A percentile compares a stretch with the other conserved stretches of the same genome.
These are phyloP conservation scores for Boloria euphrosyne DNA, from an alignment of 2,888 invertebrate genomes.

Conservation along the genomic window DNA sequence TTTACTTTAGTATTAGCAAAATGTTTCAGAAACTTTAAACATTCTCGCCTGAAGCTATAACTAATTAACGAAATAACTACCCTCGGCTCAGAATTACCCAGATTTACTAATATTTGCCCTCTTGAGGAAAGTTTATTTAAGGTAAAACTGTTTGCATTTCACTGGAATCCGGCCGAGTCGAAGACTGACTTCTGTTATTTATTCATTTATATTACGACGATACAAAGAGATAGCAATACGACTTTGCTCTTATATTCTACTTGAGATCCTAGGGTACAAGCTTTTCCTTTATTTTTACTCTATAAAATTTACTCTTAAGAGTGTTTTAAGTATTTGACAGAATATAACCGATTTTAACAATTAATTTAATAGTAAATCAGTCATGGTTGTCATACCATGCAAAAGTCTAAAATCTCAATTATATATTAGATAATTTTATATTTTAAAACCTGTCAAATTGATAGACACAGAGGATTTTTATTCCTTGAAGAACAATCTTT, in stretches of 20 bases:
- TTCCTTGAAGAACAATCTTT: constrained; percentile 23
- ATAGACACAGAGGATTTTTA: constrained; percentile 7
- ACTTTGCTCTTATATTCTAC: constrained; percentile 16
- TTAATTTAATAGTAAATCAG: neutral
- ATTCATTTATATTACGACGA: constrained; percentile 23
- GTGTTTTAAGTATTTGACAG: no score
- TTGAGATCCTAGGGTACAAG: neutral
- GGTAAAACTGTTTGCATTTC: constrained; percentile 35
- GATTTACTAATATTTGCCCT: constrained; percentile 37
- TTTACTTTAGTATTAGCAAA: constrained; percentile 21
- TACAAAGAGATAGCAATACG: constrained; percentile 20
- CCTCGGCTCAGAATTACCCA: constrained; percentile 27
- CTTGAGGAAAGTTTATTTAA: constrained; percentile 35
- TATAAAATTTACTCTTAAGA: neutral
- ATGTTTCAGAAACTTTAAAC: constrained; percentile 29
- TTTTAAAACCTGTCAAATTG: neutral
- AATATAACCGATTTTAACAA: no score
- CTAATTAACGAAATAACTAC: constrained; percentile 37
- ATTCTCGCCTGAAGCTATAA: constrained; percentile 31
- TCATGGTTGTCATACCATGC: no score
- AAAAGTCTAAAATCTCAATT: no score
- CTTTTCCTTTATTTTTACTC: neutral
- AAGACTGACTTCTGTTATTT: constrained; percentile 25
- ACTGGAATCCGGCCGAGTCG: constrained; percentile 25
- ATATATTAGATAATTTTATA: neutral